phyloP scores from a whole-genome alignment of 1,140 invertebrate genomes.

The Bacillus rossius region DNA sequence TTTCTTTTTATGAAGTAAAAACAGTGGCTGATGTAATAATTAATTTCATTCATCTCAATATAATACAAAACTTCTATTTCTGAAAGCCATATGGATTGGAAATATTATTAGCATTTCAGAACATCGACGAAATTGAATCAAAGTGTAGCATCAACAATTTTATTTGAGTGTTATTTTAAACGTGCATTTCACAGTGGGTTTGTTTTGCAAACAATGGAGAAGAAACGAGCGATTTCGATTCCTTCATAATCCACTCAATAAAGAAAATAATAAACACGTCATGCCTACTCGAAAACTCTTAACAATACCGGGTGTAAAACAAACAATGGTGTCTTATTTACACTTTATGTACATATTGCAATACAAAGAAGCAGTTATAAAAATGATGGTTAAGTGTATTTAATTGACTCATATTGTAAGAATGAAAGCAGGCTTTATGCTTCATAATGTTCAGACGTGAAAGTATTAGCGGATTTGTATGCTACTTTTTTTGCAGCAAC shows the following conservation, averaged over 20 bases:
- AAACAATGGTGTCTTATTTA: constrained; percentile 32
- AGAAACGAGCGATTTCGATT: background rate
- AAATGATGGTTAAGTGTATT: constrained; percentile 17
- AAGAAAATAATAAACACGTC: constrained; percentile 13
- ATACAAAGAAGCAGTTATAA: constrained; percentile 23
- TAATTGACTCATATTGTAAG: constrained; percentile 23
- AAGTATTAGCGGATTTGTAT: background rate
- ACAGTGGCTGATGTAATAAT: background rate
- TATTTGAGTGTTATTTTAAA: constrained; percentile 1
- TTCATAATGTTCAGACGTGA: background rate
- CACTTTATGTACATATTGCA: constrained; percentile 26
- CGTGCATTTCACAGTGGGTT: background rate
- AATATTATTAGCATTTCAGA: constrained; percentile 1
- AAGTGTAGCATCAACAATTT: constrained; percentile 7
- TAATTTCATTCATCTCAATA: background rate
- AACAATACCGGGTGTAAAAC: constrained; percentile 32
- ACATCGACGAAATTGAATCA: constrained; percentile 11
- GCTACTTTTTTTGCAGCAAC: no score
- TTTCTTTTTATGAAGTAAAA: no score
- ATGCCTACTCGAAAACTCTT: constrained; percentile 16
- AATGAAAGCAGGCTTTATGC: constrained; percentile 15
- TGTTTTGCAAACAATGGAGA: background rate
- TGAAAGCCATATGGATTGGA: background rate
- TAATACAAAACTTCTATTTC: constrained; percentile 4
- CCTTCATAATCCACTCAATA: constrained; percentile 15